These are phyloP conservation scores for Mythimna loreyi DNA, from an alignment of 2,888 invertebrate species.

Conservation along the genomic window DNA sequence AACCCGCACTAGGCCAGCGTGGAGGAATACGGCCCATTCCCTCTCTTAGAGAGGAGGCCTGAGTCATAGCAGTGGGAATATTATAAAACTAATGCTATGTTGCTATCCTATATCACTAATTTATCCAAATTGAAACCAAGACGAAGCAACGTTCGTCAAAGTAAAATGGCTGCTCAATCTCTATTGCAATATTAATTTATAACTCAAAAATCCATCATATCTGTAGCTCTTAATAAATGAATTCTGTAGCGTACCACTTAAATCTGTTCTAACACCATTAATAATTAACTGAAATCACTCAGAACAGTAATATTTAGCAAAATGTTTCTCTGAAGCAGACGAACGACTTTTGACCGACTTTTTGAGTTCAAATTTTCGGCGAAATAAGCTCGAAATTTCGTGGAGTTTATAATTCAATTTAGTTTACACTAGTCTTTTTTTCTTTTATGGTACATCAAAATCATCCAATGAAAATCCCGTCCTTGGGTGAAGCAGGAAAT, in stretches of 20 bases:
- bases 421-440: background rate
- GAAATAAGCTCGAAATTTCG: background rate
- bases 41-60: no score
- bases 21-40: no score
- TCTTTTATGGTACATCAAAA: no score
- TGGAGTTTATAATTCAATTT: background rate
- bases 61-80: no score
- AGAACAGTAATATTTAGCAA: slow-evolving; percentile 42
- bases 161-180: slow-evolving; percentile 26
- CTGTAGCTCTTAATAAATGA: slow-evolving; percentile 49
- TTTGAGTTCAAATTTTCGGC: background rate
- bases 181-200: slow-evolving; percentile 47
- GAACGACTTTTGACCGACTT: slow-evolving; percentile 25
- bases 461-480: no score
- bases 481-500: no score
- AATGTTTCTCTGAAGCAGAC: slow-evolving; percentile 27
- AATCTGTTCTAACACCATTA: slow-evolving; percentile 58
- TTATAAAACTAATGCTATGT: no score
- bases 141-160: background rate
- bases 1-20: no score
- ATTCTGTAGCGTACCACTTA: slow-evolving; percentile 47
- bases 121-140: background rate
- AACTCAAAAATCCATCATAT: slow-evolving; percentile 55
- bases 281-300: slow-evolving; percentile 54
- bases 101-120: no score